phyloP scores from a whole-genome alignment of 53 echinoderm and acorn worm species.

The Patiria pectinifera region DNA sequence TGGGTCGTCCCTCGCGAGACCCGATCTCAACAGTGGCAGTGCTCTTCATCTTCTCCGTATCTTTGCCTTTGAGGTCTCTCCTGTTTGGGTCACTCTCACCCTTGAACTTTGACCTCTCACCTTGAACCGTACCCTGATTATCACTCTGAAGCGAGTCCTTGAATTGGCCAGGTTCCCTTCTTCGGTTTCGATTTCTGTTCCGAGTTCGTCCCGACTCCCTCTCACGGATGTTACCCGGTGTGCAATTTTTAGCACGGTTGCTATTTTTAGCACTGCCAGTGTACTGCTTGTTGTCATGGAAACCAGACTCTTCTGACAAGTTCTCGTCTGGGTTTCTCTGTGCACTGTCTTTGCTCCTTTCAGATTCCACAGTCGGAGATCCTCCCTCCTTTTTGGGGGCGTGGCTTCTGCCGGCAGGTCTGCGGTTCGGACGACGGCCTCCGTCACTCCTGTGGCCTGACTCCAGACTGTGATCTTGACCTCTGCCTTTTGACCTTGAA shows the following conservation, averaged over 20 bases:
- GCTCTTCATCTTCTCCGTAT: background rate
- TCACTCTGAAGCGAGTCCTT: background rate
- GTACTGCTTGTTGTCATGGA: background rate
- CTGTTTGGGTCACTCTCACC: background rate
- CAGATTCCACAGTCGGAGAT: background rate
- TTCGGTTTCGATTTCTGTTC: background rate
- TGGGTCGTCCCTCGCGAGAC: background rate
- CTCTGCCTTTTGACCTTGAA: background rate
- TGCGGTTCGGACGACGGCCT: background rate
- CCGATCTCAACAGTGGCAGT: background rate
- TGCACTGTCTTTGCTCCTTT: background rate
- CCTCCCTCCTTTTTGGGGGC: background rate
- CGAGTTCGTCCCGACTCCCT: background rate
- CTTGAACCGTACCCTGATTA: background rate
- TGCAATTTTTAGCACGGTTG: background rate
- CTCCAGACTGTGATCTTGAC: background rate
- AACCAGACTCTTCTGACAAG: background rate
- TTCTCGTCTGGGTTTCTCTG: background rate
- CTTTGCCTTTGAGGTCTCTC: background rate
- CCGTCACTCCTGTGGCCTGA: background rate
- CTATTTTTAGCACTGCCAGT: background rate
- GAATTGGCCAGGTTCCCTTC: conserved; percentile 1
- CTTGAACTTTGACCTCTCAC: conserved; percentile 14
- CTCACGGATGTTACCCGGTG: background rate
- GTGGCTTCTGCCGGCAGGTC: conserved; percentile 1